Percentiles rank a stretch among this genome's conserved stretches.
Evolutionary conservation across 2,888 invertebrate species (phyloP).

Genomic region (Rhamphomyia laevipes): DNA sequence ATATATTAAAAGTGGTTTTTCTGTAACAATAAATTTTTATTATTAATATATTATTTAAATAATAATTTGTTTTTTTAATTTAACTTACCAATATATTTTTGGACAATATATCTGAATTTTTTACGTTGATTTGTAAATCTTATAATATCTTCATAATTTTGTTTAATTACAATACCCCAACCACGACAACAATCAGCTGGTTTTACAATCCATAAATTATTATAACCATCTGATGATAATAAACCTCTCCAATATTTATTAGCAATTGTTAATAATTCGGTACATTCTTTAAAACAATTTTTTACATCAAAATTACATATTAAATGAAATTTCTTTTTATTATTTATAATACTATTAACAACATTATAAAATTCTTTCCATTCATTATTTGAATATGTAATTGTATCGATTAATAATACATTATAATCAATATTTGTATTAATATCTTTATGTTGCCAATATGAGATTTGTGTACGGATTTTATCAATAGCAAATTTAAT

Average conservation of each 20-base stretch:
- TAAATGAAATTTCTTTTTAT: not conserved
- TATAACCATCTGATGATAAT: constrained; percentile 56
- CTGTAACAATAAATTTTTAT: constrained; percentile 41
- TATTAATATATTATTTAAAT: no score
- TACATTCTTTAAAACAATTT: no score
- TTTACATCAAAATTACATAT: not conserved
- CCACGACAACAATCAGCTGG: constrained; percentile 62
- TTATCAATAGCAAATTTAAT: constrained; percentile 60
- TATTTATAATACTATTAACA: not conserved
- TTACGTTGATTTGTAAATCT: not conserved
- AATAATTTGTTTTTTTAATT: no score
- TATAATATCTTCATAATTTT: not conserved
- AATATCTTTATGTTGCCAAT: not conserved
- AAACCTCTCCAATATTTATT: constrained; percentile 48
- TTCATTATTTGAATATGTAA: not conserved
- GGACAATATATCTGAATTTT: not conserved
- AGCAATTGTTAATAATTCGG: constrained; percentile 15
- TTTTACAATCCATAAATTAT: constrained; percentile 78
- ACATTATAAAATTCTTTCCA: not conserved
- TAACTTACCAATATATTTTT: not conserved
- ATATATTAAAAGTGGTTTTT: constrained; percentile 68
- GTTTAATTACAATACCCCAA: not conserved
- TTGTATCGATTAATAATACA: not conserved
- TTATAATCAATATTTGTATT: not conserved
- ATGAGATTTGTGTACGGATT: constrained; percentile 40